These are phyloP conservation scores for Sweltsa coloradensis DNA, from an alignment of 1,140 invertebrate species.

Conservation along the genomic window DNA sequence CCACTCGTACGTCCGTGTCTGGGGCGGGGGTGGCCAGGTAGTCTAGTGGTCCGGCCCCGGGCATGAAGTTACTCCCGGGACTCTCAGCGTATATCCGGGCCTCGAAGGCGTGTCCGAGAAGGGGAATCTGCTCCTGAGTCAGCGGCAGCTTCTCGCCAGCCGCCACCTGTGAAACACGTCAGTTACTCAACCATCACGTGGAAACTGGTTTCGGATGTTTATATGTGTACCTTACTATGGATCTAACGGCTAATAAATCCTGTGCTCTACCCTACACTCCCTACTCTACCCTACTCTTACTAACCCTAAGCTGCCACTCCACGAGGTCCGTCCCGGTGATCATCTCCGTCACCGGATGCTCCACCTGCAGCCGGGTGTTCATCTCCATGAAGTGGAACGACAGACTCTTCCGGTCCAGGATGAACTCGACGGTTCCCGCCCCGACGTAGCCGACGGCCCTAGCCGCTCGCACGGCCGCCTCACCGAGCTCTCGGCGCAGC, in stretches of 20 bases:
- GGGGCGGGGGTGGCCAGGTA: slow-evolving; percentile 52
- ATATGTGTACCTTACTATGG: neutral
- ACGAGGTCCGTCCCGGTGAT: slow-evolving; percentile 77
- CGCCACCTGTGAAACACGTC: slow-evolving; percentile 42
- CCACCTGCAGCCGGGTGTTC: slow-evolving; percentile 78
- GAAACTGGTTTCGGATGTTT: neutral
- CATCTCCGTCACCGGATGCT: slow-evolving; percentile 60
- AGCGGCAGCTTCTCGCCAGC: slow-evolving; percentile 74
- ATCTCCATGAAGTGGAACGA: slow-evolving; percentile 99
- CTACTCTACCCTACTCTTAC: neutral
- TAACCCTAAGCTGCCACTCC: slow-evolving; percentile 84
- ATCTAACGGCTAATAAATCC: neutral
- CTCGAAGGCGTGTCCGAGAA: slow-evolving; percentile 79
- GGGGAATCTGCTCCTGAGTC: slow-evolving; percentile 59
- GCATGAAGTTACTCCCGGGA: slow-evolving; percentile 75
- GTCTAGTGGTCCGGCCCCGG: slow-evolving; percentile 63
- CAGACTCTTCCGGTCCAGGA: slow-evolving; percentile 65
- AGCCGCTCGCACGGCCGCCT: slow-evolving; percentile 82
- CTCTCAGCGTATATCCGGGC: slow-evolving; percentile 94
- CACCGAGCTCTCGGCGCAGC: slow-evolving; percentile 64
- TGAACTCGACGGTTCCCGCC: slow-evolving; percentile 93
- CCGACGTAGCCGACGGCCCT: slow-evolving; percentile 91
- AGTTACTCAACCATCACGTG: neutral
- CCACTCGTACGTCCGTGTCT: slow-evolving; percentile 52
- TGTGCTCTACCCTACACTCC: neutral